Evolutionary conservation across 2,797 vertebrate species (phyloP), one percentile per base, ranked within the genome.

Genomic region (Momotus momota): DNA sequence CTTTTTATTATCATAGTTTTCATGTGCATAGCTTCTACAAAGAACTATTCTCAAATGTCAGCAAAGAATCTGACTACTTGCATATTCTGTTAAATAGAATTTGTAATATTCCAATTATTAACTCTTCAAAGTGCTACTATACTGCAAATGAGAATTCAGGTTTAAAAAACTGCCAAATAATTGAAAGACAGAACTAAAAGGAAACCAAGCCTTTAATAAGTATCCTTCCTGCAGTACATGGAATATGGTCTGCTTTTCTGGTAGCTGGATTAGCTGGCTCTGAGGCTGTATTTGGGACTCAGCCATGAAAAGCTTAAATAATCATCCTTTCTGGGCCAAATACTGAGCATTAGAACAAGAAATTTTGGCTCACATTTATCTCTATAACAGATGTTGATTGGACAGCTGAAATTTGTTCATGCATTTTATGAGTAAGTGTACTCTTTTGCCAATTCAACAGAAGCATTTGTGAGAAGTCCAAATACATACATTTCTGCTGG

Each of bases 381-480:
- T 82, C 64, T 79, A 3, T 67, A 94, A 46, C 82, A 94, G 90
- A 96, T 84, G 91, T 86, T 94, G 95, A 94, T 93, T 92, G 90
- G 91, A 65, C 74, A 93, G 93, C 31, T 73, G 80, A 94, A 96
- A 96, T 95, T 93, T 90, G 77, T 90, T 94, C 85, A 80, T 96
- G 82, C 41, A 40, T 80, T 96, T 91, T 96, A 90, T 13, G 20
- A 92, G n/a, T 52, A 72, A 93, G 62, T 77, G 55, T 58, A 70
- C 26, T 29, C 45, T 90, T 95, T 74, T 71, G 88, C 88, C 94
- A 96, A 71, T 92, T 95, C 71, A 90, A 92, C 81, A 92, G 90
- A 94, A 96, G 88, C 80, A 51, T 94, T 95, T 94, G 88, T 96
- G 88, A 92, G 62, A 84, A 94, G 90, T 94, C 83, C 93, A 96